Evolutionary conservation across 2,113 vertebrate genomes (phyloP), one percentile per base, ranked within the genome.

Genomic region (Misgurnus mizolepis): DNA sequence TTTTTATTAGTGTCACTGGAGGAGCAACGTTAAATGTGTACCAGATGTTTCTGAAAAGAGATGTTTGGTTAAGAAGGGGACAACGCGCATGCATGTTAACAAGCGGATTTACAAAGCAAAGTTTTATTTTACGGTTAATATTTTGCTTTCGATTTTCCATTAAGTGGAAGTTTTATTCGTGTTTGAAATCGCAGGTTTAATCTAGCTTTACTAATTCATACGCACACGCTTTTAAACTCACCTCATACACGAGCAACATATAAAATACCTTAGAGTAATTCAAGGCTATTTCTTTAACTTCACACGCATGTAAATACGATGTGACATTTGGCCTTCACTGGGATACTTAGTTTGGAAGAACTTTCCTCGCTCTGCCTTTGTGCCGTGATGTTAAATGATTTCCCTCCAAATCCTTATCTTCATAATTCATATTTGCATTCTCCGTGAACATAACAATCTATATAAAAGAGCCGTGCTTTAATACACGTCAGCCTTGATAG

Each of bases 321-420:
- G 74, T 39, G 43, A 50, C 66, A 53, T 66, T 76, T 53, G 17
- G 15, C 74, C 74, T 76, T 66, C 60, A 65, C 15, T 39, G 60
- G 73, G 60, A 65, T 10, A 39, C 43, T 64, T 65, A 18, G 27
- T 83, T 79, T 79, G 76, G 58, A 41, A 58, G 75, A 76, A 78
- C 86, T 88, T 90, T 88, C 11, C 85, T 84, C 83, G 73, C 79
- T 79, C 47, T 66, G 60, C 77, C 80, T 67, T 86, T 86, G 87
- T 85, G 86, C 39, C 9, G 39, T 75, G 81, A 87, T 85, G 88
- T 90, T 90, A 89, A 92, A 87, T 84, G 89, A 89, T 89, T 86
- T 76, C 76, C 67, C 64, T 67, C 15, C 69, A 64, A 45, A 50
- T 18, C 41, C 49, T 67, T 76, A 67, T 79, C 60, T 80, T 66